phyloP scores from a whole-genome alignment of 2,888 invertebrate genomes.

The Polydrusus tereticollis region DNA sequence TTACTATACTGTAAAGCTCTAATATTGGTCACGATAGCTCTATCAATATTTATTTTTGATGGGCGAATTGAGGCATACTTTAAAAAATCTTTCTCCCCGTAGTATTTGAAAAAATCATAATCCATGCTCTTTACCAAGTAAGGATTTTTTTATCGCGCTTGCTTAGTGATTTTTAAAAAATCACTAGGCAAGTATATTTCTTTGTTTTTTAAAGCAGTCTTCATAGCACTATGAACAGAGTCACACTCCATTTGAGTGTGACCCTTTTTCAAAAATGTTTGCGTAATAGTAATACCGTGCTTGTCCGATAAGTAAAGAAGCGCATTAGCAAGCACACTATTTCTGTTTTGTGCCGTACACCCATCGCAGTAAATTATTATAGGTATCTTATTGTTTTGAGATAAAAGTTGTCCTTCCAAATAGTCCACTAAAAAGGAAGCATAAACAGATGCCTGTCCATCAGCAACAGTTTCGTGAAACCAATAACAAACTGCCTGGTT shows the following conservation, averaged over 20 bases:
- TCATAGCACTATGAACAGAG: slow-evolving; percentile 37
- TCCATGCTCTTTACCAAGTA: slow-evolving; percentile 34
- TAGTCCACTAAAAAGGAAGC: slow-evolving; percentile 17
- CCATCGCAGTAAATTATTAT: slow-evolving; percentile 14
- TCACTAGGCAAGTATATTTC: slow-evolving; percentile 39
- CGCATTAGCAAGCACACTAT: slow-evolving; percentile 23
- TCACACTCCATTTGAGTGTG: no score
- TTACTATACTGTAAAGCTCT: not conserved
- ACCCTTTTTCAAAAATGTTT: slow-evolving; percentile 30
- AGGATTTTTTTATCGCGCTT: slow-evolving; percentile 32
- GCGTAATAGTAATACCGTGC: slow-evolving; percentile 17
- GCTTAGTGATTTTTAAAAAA: slow-evolving; percentile 37
- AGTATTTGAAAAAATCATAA: slow-evolving; percentile 31
- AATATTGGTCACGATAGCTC: slow-evolving; percentile 8
- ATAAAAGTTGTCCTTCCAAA: not conserved
- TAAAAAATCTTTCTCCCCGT: slow-evolving; percentile 30
- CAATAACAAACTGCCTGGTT: slow-evolving; percentile 53
- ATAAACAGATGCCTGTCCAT: slow-evolving; percentile 9
- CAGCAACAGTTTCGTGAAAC: slow-evolving; percentile 36
- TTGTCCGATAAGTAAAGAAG: slow-evolving; percentile 31
- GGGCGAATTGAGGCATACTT: slow-evolving; percentile 38
- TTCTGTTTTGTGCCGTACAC: slow-evolving; percentile 9
- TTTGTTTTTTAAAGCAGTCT: slow-evolving; percentile 29
- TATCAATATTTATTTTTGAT: not conserved
- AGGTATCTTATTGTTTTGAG: not conserved